These are phyloP conservation scores for Bacillus rossius DNA, from an alignment of 1,140 invertebrate genomes.

Conservation along the genomic window DNA sequence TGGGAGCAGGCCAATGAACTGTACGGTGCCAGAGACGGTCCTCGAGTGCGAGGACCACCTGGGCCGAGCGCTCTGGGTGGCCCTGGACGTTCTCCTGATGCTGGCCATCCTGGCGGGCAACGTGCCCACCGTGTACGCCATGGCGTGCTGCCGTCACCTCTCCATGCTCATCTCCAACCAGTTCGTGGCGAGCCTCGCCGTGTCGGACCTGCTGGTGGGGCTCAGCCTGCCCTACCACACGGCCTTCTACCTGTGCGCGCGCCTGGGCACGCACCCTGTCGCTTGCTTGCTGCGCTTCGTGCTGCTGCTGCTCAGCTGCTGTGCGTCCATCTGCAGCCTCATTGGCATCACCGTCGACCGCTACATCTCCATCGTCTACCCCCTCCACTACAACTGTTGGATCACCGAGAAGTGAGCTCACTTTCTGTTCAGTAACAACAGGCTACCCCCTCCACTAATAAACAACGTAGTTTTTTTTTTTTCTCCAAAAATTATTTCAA, in stretches of 20 bases:
- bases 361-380: slow-evolving; percentile 76
- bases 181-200: slow-evolving; percentile 65
- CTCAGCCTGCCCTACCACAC: slow-evolving; percentile 66
- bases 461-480: too few species aligned
- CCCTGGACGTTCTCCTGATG: slow-evolving; percentile 56
- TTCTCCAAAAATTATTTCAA: too few species aligned
- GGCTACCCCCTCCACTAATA: background rate
- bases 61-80: slow-evolving; percentile 45
- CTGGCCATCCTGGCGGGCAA: slow-evolving; percentile 61
- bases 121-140: slow-evolving; percentile 62
- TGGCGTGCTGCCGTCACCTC: slow-evolving; percentile 56
- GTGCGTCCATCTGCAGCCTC: slow-evolving; percentile 73
- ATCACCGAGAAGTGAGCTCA: slow-evolving; percentile 28
- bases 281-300: slow-evolving; percentile 65
- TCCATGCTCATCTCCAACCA: slow-evolving; percentile 60
- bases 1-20: too few species aligned
- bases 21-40: too few species aligned
- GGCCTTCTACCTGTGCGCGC: slow-evolving; percentile 56
- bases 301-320: slow-evolving; percentile 61
- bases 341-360: slow-evolving; percentile 78
- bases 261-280: slow-evolving; percentile 48
- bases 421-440: too few species aligned
- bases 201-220: slow-evolving; percentile 68
- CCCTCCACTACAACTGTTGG: slow-evolving; percentile 59
- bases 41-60: too few species aligned